phyloP scores from a whole-genome alignment of 1,140 invertebrate species.

The Drosophila hydei region DNA sequence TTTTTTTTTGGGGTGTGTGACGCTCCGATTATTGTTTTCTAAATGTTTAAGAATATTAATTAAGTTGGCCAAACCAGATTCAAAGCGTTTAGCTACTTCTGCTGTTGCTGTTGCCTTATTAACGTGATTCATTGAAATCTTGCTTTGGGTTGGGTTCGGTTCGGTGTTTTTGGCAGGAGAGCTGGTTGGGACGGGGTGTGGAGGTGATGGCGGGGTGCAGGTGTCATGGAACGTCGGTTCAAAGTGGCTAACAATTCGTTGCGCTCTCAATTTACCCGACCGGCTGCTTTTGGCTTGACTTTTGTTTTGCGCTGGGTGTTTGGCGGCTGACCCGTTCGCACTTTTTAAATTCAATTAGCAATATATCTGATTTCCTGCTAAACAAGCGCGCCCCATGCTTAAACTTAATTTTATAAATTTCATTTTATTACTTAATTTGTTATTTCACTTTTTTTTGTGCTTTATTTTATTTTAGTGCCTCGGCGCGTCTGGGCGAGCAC shows the following conservation, averaged over 20 bases:
- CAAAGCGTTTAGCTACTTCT: conserved; percentile 43
- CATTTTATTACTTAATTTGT: conserved; percentile 1
- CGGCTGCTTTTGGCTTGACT: not conserved
- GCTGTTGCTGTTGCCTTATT: conserved; percentile 7
- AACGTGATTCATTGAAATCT: conserved; percentile 49
- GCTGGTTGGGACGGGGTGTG: not conserved
- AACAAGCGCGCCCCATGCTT: conserved; percentile 34
- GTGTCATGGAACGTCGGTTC: conserved; percentile 21
- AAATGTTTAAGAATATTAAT: conserved; percentile 62
- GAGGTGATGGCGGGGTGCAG: not conserved
- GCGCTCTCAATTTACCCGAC: conserved; percentile 44
- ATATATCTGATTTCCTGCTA: conserved; percentile 59
- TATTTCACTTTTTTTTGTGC: not conserved
- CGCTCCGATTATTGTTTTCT: conserved; percentile 3
- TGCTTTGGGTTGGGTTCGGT: not conserved
- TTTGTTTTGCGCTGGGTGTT: not conserved
- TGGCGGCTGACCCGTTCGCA: conserved; percentile 37
- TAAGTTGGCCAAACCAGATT: conserved; percentile 62
- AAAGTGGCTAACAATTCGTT: conserved; percentile 53
- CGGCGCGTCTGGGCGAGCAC: conserved; percentile 85
- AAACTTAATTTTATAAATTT: conserved; percentile 1
- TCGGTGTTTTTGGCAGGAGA: not conserved
- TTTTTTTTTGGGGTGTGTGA: not conserved
- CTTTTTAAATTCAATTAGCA: conserved; percentile 65
- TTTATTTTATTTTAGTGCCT: conserved; percentile 57